phyloP scores from a whole-genome alignment of 1,140 invertebrate species.

The Sinella curviseta region DNA sequence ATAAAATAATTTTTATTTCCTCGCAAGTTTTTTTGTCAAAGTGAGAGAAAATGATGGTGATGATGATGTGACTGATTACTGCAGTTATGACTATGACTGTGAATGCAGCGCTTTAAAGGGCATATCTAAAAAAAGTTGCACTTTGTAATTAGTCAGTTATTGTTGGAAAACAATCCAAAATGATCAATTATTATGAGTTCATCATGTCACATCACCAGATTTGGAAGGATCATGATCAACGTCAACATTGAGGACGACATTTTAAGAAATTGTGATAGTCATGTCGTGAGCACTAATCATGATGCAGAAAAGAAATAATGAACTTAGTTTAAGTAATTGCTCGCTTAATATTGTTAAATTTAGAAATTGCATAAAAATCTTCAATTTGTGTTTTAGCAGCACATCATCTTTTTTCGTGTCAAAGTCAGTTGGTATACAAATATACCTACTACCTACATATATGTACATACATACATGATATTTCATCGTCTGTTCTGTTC shows the following conservation, averaged over 20 bases:
- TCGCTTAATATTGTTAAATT: too few relatives aligned
- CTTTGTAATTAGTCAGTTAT: neutral
- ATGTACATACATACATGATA: too few relatives aligned
- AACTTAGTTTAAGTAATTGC: neutral
- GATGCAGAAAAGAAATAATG: neutral
- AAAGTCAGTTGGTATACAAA: too few relatives aligned
- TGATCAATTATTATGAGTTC: conserved; percentile 2
- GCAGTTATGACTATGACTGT: too few relatives aligned
- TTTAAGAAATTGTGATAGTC: neutral
- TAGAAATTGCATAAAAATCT: too few relatives aligned
- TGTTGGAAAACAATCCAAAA: neutral
- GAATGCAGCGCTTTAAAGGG: too few relatives aligned
- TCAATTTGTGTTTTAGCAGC: too few relatives aligned
- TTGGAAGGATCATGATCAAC: conserved; percentile 16
- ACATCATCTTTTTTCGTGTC: too few relatives aligned
- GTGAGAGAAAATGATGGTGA: neutral
- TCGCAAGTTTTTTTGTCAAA: too few relatives aligned
- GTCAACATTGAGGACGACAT: conserved; percentile 5
- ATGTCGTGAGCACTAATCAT: conserved; percentile 10
- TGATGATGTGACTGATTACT: neutral
- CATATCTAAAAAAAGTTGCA: neutral
- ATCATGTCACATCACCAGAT: neutral
- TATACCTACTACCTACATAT: too few relatives aligned
- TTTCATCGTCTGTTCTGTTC: too few relatives aligned
- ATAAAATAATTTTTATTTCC: conserved; percentile 16